Base-by-base conservation (phyloP, 92 coral and sea anemone species). In the Epizoanthus stellaris region DNA sequence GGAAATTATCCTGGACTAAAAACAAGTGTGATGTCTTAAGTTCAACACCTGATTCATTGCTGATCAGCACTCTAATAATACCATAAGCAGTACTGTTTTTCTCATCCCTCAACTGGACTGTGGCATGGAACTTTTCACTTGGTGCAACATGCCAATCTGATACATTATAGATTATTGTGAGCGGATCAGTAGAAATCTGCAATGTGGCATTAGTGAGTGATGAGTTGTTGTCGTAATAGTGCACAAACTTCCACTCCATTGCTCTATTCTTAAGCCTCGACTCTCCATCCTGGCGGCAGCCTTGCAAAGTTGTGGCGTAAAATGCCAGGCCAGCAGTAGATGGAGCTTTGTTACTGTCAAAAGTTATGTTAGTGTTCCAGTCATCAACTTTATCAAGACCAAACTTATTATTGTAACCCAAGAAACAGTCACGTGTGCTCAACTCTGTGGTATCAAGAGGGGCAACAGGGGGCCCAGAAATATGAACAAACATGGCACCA, bases 361-460 rank as follows among this genome's bases (percentile, higher is more conserved):
- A 96, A 16, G 90, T 73, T 54, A 96, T 84, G 16, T 82, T 88
- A 10, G 89, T 92, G 23, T 92, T 52, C 95, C 95, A 91, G 14
- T 87, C 14, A 30, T 89, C 19, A 53, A 87, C 88, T 8, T 90
- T 17, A 15, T 47, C 45, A 2, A 87, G 59, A 23, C 76, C 59
- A 36, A 23, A 64, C 36, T 38, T 20, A 66, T 89, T 80, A 79
- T 91, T 85, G 81, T 90, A 93, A 17, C 88, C 87, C 34, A 96
- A 45, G 66, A 96, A 94, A 62, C 99, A 96, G 5, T 67, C 75
- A 69, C 93, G 97, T n/a, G 94, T 87, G n/a, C 85, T 82, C 0
- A 96, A 89, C 66, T 94, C 93, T 8, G 99, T 96, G 38, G 99
- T 94, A 4, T 91, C 0, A 87, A 94, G 93, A 0, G 99, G 93